Conservation (phyloP, 2,888 invertebrate genomes). For the Ferrisia virgata region DNA sequence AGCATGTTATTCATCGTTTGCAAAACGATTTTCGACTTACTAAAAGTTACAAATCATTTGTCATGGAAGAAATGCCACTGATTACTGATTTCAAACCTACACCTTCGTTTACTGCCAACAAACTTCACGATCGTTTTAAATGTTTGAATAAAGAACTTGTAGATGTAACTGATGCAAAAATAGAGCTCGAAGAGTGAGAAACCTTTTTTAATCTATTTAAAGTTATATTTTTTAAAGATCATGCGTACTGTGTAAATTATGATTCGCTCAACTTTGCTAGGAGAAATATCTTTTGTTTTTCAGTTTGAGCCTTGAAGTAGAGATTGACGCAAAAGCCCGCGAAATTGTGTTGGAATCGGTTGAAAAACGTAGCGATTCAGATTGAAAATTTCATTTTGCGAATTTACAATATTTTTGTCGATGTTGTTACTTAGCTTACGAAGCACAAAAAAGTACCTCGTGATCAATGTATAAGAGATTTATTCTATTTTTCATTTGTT, state of each 20-base stretch:
- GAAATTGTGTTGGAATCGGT: too few species aligned
- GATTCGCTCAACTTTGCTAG: too few species aligned
- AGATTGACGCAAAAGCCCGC: too few species aligned
- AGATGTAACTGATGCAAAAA: background rate
- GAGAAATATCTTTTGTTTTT: background rate
- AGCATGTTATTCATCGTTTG: background rate
- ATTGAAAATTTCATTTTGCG: too few species aligned
- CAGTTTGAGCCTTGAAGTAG: background rate
- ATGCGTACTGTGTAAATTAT: too few species aligned
- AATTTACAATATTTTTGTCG: too few species aligned
- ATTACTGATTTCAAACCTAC: background rate
- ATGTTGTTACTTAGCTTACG: too few species aligned
- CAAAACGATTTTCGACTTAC: background rate
- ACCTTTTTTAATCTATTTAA: background rate
- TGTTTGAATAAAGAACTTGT: background rate
- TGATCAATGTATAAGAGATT: too few species aligned
- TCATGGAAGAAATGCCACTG: background rate
- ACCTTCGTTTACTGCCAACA: background rate
- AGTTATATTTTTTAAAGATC: background rate
- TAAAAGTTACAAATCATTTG: background rate
- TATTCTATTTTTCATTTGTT: too few species aligned
- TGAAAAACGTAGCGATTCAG: too few species aligned
- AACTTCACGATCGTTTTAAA: background rate
- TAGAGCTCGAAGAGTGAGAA: background rate
- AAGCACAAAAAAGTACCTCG: too few species aligned